Base-by-base conservation (phyloP, 2,113 vertebrate genomes). In the Dasyprocta punctata region DNA sequence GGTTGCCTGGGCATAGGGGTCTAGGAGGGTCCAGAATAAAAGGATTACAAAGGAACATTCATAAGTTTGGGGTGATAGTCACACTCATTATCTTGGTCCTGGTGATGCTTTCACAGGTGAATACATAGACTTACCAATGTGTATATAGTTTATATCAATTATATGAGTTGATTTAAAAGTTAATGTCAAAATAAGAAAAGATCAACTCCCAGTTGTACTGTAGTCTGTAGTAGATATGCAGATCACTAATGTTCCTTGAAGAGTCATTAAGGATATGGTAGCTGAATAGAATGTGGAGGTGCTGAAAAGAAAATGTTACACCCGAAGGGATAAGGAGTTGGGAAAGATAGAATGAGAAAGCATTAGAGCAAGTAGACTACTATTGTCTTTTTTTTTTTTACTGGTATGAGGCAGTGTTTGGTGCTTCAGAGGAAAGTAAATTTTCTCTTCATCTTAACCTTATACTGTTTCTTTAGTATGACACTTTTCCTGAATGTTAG, bases 121-220 rank as follows among this genome's bases (percentile, higher is more conserved):
- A 36, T 82, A 47, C 8, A 11, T 94, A 80, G 65, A 92, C 38
- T 94, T 84, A 71, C 6, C 47, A 86, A 90, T 90, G n/a, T 78
- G 30, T 80, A 28, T 83, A 67, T 85, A 89, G 49, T 82, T 95
- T 44, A 86, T 95, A 36, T 80, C 30, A 47, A 3, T 89, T 94
- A 75, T 44, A 80, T 61, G 52, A 92, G 56, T 90, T 87, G 14
- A 89, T 71, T 67, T 95, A 49, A 96, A 95, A 96, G 49, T 92
- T 86, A 95, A 86, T 86, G 30, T 81, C 49, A 95, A 88, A 90
- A 77, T 96, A 83, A 82, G 54, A 77, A 95, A 82, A 67, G 52
- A 24, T 38, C 19, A 77, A 60, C 7, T 36, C 28, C 14, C 28
- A 86, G 0, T 69, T 69, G 28, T 93, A 36, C 28, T 80, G 17